Evolutionary conservation across 2,888 invertebrate genomes (phyloP).

Genomic region (Calameuta idolon): DNA sequence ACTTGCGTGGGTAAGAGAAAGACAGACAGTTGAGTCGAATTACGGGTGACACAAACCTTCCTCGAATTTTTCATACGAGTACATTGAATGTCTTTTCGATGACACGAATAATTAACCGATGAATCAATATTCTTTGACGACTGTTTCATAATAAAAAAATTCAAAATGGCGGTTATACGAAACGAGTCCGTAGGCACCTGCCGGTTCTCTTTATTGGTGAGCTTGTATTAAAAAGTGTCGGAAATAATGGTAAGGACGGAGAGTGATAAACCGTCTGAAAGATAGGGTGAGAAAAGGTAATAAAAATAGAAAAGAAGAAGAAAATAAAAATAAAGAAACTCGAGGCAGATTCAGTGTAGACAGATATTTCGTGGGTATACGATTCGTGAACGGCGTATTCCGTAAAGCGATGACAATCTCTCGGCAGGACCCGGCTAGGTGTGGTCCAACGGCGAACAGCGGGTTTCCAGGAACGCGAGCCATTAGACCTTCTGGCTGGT

Average conservation of each 20-base stretch:
- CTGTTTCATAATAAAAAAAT: not conserved
- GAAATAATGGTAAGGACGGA: slow-evolving; percentile 27
- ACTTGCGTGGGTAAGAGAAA: not conserved
- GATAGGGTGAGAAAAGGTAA: not conserved
- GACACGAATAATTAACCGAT: not conserved
- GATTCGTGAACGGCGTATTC: slow-evolving; percentile 35
- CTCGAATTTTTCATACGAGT: not conserved
- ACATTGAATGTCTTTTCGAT: not conserved
- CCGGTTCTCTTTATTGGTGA: not conserved
- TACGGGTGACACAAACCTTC: not conserved
- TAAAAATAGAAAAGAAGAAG: slow-evolving; percentile 7
- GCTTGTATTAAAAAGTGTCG: slow-evolving; percentile 24
- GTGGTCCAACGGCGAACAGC: slow-evolving; percentile 62
- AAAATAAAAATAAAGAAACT: slow-evolving; percentile 2
- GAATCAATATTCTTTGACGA: not conserved
- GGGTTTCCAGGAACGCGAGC: slow-evolving; percentile 67
- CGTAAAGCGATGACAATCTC: slow-evolving; percentile 60
- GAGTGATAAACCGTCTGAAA: not conserved
- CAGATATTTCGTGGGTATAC: slow-evolving; percentile 11
- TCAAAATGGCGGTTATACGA: not conserved
- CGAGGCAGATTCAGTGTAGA: not conserved
- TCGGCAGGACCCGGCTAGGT: slow-evolving; percentile 58
- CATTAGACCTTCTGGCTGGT: slow-evolving; percentile 66
- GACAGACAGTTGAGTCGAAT: not conserved
- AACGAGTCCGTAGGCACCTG: not conserved